These are phyloP conservation scores for Orthosia gracilis DNA, from an alignment of 2,888 invertebrate species.

Conservation along the genomic window DNA sequence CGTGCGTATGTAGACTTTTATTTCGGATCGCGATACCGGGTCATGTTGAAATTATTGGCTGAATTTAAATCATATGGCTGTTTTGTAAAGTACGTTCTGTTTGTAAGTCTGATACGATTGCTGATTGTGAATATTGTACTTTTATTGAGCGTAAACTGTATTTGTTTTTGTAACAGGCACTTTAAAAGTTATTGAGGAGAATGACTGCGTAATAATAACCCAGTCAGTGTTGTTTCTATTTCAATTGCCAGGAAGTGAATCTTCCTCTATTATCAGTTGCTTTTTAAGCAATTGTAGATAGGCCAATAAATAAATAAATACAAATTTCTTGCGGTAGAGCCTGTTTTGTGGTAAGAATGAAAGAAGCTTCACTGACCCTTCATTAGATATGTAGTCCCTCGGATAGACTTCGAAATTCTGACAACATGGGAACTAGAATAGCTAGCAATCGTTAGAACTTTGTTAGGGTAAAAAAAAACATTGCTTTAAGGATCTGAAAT, in stretches of 20 bases:
- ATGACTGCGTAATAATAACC: no score
- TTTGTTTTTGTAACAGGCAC: slow-evolving; percentile 30
- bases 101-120: slow-evolving; percentile 53
- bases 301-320: no score
- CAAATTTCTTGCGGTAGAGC: no score
- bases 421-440: no score
- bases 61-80: slow-evolving; percentile 68
- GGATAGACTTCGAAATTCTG: not conserved
- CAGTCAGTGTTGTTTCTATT: not conserved
- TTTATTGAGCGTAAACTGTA: slow-evolving; percentile 52
- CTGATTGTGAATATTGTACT: slow-evolving; percentile 56
- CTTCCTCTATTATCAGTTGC: no score
- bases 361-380: no score
- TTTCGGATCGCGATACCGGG: slow-evolving; percentile 67
- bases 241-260: no score
- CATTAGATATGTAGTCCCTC: not conserved
- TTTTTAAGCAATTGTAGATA: no score
- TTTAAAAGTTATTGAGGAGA: not conserved
- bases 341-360: no score
- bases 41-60: slow-evolving; percentile 70
- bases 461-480: no score
- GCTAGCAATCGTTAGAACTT: not conserved
- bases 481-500: not conserved
- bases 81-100: slow-evolving; percentile 51
- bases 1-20: slow-evolving; percentile 72